Conservation (phyloP, 92 coral and sea anemone species). For the Epizoanthus rinbou region DNA sequence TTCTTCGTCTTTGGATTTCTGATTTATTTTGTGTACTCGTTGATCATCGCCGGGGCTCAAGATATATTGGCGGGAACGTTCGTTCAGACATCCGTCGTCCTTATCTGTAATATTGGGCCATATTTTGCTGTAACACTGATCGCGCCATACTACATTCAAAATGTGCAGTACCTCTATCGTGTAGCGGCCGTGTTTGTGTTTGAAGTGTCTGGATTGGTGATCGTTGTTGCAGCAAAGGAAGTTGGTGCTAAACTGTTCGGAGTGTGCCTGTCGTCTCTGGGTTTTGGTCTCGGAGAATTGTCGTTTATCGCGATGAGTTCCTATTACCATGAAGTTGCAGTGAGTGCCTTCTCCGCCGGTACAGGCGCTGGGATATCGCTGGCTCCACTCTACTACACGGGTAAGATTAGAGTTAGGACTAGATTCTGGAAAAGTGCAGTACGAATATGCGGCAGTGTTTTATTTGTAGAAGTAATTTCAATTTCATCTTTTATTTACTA, state of each 20-base stretch:
- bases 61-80: conserved; percentile 82
- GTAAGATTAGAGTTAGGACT: conserved; percentile 28
- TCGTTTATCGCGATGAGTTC: conserved; percentile 90
- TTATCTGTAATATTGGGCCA: conserved; percentile 85
- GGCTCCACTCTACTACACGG: conserved; percentile 86
- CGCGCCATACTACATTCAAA: conserved; percentile 77
- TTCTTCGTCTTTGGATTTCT: conserved; percentile 84
- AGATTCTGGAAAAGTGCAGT: too few species aligned
- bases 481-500: too few species aligned
- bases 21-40: conserved; percentile 79
- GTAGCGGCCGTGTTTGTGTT: conserved; percentile 64
- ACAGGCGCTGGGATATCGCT: conserved; percentile 82
- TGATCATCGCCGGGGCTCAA: conserved; percentile 86
- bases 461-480: neutral
- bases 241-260: conserved; percentile 70
- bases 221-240: conserved; percentile 66
- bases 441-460: neutral
- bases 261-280: conserved; percentile 72
- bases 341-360: conserved; percentile 82
- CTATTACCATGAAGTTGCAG: conserved; percentile 72
- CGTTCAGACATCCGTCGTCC: conserved; percentile 83
- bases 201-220: conserved; percentile 65
- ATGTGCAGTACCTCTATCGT: conserved; percentile 73
- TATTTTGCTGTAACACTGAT: conserved; percentile 73
- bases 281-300: conserved; percentile 84